Evolutionary conservation across 2,888 invertebrate genomes (phyloP), one percentile per base, ranked within the genome.

Genomic region (Pantelozetes paolii): DNA sequence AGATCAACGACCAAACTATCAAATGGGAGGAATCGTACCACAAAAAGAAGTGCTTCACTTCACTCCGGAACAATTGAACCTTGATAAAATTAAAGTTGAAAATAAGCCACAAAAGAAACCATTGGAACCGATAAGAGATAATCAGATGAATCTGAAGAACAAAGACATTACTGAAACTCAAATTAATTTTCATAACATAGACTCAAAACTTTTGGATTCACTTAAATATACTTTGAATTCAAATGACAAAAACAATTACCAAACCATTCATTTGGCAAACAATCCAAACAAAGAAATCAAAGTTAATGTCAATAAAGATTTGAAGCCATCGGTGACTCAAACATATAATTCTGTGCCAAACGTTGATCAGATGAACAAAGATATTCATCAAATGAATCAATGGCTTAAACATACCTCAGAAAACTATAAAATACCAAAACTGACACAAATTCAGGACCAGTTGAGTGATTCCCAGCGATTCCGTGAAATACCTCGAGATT

Each of bases 401-500:
- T 45, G 45, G 45, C 2, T 45, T 18, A 6, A 45, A 18, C 15
- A 45, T 45, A 11, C 18, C 2, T 15, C 45, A 9, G 15, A 45
- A 11, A 18, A 2, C 11, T 6, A 9, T 15, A 45, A 45, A 45
- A 45, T 45, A 45, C 57, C 50, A 57, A 48, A 9, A 30, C n/a
- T 26, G 11, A 73, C 73, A 67, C 73, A 73, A 30, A 28, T 15
- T 26, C 73, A 2, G 26, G 20, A n/a, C 18, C 73, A 67, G 69
- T 69, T 48, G 26, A 11, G 11, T 45, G 15, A 45, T 45, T 9
- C 45, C 18, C n/a, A n/a, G n/a, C 6, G 45, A 20, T 48, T 45
- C 18, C n/a, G 42, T 50, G 6, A 18, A 48, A 71, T n/a, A 26
- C 30, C 59, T 32, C n/a, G 30, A 30, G 67, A 9, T 18, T 26